These are phyloP conservation scores for Pangasius mekongensis DNA, from an alignment of 2,797 vertebrate species.

Conservation along the genomic window DNA sequence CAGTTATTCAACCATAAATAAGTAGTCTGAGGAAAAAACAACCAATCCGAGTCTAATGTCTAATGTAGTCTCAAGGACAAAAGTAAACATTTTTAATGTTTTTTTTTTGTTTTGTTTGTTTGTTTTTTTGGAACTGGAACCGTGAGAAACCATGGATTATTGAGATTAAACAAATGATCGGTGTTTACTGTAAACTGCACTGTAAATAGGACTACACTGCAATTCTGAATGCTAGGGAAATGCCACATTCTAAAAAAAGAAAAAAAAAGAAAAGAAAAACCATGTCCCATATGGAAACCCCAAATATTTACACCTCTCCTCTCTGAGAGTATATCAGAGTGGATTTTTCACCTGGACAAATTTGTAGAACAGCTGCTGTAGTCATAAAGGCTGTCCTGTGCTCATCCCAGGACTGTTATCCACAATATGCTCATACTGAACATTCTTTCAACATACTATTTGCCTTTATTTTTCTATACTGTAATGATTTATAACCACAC, in stretches of 20 bases:
- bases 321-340: background rate
- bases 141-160: background rate
- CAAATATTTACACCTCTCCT: background rate
- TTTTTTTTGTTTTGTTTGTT: too few relatives aligned
- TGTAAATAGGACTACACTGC: background rate
- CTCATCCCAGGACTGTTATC: background rate
- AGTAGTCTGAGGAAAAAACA: background rate
- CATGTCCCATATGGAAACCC: background rate
- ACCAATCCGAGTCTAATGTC: background rate
- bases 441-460: background rate
- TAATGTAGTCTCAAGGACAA: background rate
- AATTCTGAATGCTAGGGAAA: background rate
- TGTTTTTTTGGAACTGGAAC: background rate
- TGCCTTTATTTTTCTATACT: background rate
- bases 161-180: background rate
- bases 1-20: background rate
- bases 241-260: background rate
- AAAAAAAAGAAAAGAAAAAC: background rate
- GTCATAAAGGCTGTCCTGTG: background rate
- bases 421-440: background rate
- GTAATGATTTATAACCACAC: background rate
- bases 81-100: background rate
- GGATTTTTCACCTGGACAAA: background rate
- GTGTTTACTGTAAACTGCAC: background rate
- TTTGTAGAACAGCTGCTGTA: background rate